Conservation (phyloP, 1,140 invertebrate species). For the Aleiodes sp. region DNA sequence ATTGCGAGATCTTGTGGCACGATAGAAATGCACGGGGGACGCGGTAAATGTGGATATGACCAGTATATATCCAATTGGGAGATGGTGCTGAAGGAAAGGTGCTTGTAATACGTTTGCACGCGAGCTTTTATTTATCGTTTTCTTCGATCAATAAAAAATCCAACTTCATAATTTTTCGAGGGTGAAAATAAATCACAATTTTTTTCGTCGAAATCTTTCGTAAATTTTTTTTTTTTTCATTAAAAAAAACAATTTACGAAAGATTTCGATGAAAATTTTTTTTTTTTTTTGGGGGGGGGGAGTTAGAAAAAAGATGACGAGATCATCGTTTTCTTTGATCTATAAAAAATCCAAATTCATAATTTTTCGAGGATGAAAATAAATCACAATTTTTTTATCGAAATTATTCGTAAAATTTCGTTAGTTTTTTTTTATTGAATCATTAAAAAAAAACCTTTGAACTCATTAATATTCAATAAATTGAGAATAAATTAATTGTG, state of each 20-base stretch:
- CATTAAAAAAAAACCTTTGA: too few species aligned
- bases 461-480: too few species aligned
- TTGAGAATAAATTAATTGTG: too few species aligned
- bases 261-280: too few species aligned
- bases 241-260: too few species aligned
- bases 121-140: neutral
- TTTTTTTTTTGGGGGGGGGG: too few species aligned
- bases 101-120: too few species aligned
- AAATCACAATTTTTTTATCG: neutral
- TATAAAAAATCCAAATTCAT: neutral
- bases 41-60: neutral
- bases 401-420: too few species aligned
- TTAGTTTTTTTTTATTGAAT: too few species aligned
- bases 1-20: slow-evolving; percentile 28
- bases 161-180: neutral
- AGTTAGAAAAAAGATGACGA: too few species aligned
- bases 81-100: neutral
- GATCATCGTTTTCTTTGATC: neutral
- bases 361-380: neutral
- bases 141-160: neutral
- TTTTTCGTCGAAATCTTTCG: neutral
- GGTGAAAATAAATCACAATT: neutral
- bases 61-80: neutral
- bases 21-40: slow-evolving; percentile 19
- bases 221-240: too few species aligned